Conservation (phyloP, 1,140 invertebrate species). For the Hirudo medicinalis region DNA sequence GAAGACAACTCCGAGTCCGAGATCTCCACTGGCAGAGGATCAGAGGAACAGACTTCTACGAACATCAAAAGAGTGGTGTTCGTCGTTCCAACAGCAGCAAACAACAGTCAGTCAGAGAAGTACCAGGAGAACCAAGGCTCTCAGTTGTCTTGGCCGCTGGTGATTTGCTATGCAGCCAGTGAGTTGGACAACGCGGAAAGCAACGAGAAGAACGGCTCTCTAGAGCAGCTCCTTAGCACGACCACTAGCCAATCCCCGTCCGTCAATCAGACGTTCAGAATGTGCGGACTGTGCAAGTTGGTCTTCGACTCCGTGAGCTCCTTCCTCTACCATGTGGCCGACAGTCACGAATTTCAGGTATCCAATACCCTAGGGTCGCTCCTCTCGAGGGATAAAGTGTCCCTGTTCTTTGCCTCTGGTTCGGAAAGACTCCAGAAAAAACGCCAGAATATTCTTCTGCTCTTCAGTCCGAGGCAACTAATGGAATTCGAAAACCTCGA, state of each 20-base stretch:
- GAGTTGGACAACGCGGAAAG: not conserved
- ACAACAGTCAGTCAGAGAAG: not conserved
- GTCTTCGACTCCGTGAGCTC: not conserved
- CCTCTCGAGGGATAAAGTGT: too few relatives aligned
- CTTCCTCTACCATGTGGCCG: not conserved
- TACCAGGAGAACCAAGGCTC: not conserved
- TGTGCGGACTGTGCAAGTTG: not conserved
- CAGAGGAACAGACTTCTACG: not conserved
- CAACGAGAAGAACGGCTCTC: not conserved
- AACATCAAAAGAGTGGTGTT: not conserved
- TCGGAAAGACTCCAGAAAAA: too few relatives aligned
- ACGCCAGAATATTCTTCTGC: too few relatives aligned
- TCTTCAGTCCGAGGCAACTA: too few relatives aligned
- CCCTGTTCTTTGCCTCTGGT: too few relatives aligned
- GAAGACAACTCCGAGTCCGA: not conserved
- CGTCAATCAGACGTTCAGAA: slow-evolving; percentile 1
- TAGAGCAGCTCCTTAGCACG: not conserved
- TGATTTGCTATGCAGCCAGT: slow-evolving; percentile 5
- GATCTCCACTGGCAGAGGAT: not conserved
- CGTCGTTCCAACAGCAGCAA: not conserved
- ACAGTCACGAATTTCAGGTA: not conserved
- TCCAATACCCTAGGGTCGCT: too few relatives aligned
- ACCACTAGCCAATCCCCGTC: not conserved
- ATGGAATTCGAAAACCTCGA: too few relatives aligned
- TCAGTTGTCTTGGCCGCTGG: not conserved